Conservation (phyloP, 23 tunicate genomes). For the Halocynthia roretzi region DNA sequence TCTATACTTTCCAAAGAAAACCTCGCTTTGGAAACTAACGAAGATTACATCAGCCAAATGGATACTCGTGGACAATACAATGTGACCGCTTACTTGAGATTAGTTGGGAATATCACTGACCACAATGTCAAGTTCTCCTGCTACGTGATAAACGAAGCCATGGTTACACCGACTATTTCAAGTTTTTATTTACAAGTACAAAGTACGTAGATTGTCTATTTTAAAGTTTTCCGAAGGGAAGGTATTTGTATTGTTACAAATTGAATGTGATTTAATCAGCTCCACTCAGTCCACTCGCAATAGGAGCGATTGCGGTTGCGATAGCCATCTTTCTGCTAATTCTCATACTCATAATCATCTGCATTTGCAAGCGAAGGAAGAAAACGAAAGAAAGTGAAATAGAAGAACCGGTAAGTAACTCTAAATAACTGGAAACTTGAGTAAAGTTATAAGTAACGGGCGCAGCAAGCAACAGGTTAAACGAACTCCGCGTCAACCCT, state of each 20-base stretch:
- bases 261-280: background rate
- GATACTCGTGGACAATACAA: background rate
- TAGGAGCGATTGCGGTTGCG: background rate
- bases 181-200: too few species aligned
- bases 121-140: slow-evolving; percentile 12
- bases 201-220: too few species aligned
- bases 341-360: background rate
- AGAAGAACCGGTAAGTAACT: background rate
- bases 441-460: too few species aligned
- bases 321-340: background rate
- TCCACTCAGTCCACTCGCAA: slow-evolving; percentile 4
- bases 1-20: background rate
- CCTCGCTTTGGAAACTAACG: background rate
- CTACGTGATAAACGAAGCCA: slow-evolving; percentile 4
- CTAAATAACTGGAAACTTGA: too few species aligned
- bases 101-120: slow-evolving; percentile 10
- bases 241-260: too few species aligned
- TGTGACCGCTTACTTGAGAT: slow-evolving; percentile 3
- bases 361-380: background rate
- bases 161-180: background rate
- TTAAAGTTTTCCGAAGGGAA: too few species aligned
- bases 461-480: too few species aligned
- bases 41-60: background rate
- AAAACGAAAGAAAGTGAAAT: background rate
- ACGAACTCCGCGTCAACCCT: too few species aligned